Evolutionary conservation across 2,888 invertebrate species (phyloP).

Genomic region (Andrena minutula): DNA sequence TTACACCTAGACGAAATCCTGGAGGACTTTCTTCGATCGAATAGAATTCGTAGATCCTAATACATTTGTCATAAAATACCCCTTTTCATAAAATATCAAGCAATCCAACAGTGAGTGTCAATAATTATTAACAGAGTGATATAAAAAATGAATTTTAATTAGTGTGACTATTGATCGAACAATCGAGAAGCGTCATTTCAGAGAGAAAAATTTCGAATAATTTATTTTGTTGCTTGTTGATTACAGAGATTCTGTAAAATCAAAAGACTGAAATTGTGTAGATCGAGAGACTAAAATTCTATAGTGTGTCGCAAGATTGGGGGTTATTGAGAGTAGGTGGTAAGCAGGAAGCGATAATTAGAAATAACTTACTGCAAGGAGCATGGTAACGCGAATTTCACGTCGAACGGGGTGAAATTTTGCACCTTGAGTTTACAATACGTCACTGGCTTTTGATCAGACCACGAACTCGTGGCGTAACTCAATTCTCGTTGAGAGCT

Average conservation of each 20-base stretch:
- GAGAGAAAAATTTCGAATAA: no score
- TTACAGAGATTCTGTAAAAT: no score
- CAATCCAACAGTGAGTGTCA: background rate
- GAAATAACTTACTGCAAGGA: background rate
- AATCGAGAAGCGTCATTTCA: background rate
- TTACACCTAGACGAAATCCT: conserved; percentile 44
- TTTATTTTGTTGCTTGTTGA: no score
- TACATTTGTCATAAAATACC: no score
- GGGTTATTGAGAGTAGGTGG: background rate
- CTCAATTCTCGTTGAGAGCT: conserved; percentile 70
- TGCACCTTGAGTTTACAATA: conserved; percentile 64
- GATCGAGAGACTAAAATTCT: no score
- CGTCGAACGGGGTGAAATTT: conserved; percentile 47
- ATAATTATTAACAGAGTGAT: no score
- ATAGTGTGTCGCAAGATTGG: no score
- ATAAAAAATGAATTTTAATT: no score
- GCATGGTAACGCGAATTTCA: conserved; percentile 28
- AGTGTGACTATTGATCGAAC: background rate
- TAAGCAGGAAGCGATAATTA: background rate
- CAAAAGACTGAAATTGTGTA: no score
- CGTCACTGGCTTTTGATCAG: conserved; percentile 63
- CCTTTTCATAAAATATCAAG: background rate
- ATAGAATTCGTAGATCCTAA: background rate
- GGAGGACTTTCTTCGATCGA: conserved; percentile 15
- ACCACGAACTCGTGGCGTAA: conserved; percentile 63